Conservation (phyloP, 1,140 invertebrate species). For the Manduca sexta region DNA sequence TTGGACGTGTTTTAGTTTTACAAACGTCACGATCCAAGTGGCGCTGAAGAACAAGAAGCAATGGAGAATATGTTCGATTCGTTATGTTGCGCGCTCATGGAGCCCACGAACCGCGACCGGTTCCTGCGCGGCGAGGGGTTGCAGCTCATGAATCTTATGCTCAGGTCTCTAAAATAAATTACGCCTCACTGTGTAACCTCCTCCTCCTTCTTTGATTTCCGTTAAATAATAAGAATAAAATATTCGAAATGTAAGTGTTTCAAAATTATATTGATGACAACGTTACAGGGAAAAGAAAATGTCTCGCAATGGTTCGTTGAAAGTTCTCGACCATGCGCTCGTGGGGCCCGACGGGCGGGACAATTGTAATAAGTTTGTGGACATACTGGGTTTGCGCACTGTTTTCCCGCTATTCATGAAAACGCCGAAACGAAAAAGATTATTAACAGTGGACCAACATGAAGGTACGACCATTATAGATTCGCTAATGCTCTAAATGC, state of each 20-base stretch:
- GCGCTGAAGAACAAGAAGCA: slow-evolving; percentile 95
- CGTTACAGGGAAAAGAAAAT: slow-evolving; percentile 93
- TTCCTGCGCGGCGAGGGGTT: slow-evolving; percentile 96
- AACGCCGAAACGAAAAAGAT: slow-evolving; percentile 92
- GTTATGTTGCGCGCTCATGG: slow-evolving; percentile 94
- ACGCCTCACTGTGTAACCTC: no score
- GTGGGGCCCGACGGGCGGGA: slow-evolving; percentile 93
- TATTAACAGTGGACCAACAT: slow-evolving; percentile 91
- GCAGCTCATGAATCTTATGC: slow-evolving; percentile 97
- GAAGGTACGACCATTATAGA: slow-evolving; percentile 81
- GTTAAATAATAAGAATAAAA: no score
- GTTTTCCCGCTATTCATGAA: slow-evolving; percentile 99
- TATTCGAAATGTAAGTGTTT: background rate
- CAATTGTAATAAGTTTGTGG: slow-evolving; percentile 99
- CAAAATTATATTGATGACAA: background rate
- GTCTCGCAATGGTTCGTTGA: slow-evolving; percentile 96
- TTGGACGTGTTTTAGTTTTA: slow-evolving; percentile 86
- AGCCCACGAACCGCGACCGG: slow-evolving; percentile 88
- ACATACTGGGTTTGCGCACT: slow-evolving; percentile 96
- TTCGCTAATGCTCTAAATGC: no score
- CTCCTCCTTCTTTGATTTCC: no score
- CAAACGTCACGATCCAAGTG: slow-evolving; percentile 94
- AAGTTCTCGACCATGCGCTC: slow-evolving; percentile 97
- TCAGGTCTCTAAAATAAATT: no score
- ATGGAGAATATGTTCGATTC: slow-evolving; percentile 99